Conservation (phyloP, 2,888 invertebrate genomes). For the Cryptocephalus moraei region DNA sequence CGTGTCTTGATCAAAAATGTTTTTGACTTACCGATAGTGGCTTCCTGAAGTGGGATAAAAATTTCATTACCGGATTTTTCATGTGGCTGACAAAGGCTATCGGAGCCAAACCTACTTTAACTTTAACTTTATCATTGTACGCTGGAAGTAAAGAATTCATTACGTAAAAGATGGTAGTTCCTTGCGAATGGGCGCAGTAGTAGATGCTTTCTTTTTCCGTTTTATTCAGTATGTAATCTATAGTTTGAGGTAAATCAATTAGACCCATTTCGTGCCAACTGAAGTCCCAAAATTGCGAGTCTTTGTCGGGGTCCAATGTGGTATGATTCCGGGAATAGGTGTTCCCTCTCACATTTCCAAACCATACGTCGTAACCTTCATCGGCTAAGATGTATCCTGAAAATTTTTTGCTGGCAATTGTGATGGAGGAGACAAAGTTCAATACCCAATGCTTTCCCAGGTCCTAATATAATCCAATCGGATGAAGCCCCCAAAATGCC, state of each 20-base stretch:
- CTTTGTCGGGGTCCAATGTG: slow-evolving; percentile 15
- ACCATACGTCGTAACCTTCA: slow-evolving; percentile 28
- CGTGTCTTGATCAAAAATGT: too few relatives aligned
- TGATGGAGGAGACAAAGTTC: too few relatives aligned
- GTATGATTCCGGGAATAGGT: slow-evolving; percentile 20
- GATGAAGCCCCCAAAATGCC: too few relatives aligned
- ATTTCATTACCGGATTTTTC: slow-evolving; percentile 27
- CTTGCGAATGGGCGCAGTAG: slow-evolving; percentile 76
- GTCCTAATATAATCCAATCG: too few relatives aligned
- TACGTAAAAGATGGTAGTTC: slow-evolving; percentile 53
- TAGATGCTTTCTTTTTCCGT: slow-evolving; percentile 53
- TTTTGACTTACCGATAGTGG: slow-evolving; percentile 13
- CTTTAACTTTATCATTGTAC: slow-evolving; percentile 55
- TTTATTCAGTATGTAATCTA: slow-evolving; percentile 55
- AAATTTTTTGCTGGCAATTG: too few relatives aligned
- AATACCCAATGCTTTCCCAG: too few relatives aligned
- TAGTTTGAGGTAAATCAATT: slow-evolving; percentile 71
- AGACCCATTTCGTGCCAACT: slow-evolving; percentile 78
- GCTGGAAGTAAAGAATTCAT: slow-evolving; percentile 54
- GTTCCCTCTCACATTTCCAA: slow-evolving; percentile 26
- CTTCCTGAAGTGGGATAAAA: slow-evolving; percentile 19
- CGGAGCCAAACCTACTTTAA: slow-evolving; percentile 59
- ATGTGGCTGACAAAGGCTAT: slow-evolving; percentile 53
- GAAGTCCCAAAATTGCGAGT: slow-evolving; percentile 35
- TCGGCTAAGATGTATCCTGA: slow-evolving; percentile 21